Evolutionary conservation across 30 jellyfish, hydroid and myxozoan genomes (phyloP).

Genomic region (Aurelia coerulea): DNA sequence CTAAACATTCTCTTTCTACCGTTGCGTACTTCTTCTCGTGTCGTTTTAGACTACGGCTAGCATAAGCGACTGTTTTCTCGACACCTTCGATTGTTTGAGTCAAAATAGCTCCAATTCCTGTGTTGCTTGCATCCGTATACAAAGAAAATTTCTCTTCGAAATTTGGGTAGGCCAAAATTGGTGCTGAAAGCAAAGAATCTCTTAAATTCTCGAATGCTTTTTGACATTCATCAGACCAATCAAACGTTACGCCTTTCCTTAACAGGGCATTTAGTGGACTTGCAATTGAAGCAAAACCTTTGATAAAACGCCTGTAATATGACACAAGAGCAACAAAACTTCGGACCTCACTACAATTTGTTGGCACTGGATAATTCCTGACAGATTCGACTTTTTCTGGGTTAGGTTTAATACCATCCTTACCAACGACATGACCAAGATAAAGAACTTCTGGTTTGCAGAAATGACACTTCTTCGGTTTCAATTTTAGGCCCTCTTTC

Average conservation of each 20-base stretch:
- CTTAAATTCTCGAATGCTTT: slow-evolving; percentile 52
- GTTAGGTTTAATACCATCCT: slow-evolving; percentile 44
- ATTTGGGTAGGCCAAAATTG: slow-evolving; percentile 59
- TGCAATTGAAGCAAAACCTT: no score
- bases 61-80: slow-evolving; percentile 49
- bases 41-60: slow-evolving; percentile 31
- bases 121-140: slow-evolving; percentile 56
- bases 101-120: slow-evolving; percentile 62
- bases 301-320: slow-evolving; percentile 35
- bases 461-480: no score
- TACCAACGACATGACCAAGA: slow-evolving; percentile 61
- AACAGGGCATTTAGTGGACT: slow-evolving; percentile 43
- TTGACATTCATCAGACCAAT: slow-evolving; percentile 58
- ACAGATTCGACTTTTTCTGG: slow-evolving; percentile 31
- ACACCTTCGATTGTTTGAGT: slow-evolving; percentile 49
- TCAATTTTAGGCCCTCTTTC: slow-evolving; percentile 35
- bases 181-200: slow-evolving; percentile 49
- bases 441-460: slow-evolving; percentile 35
- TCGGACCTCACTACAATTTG: slow-evolving; percentile 21
- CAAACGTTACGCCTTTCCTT: background rate
- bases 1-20: slow-evolving; percentile 39
- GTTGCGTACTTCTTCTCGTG: slow-evolving; percentile 50
- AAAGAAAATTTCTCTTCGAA: slow-evolving; percentile 16
- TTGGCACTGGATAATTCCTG: slow-evolving; percentile 39
- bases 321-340: slow-evolving; percentile 54